Evolutionary conservation across 1,140 invertebrate species (phyloP).

Genomic region (Amphibalanus amphitrite): DNA sequence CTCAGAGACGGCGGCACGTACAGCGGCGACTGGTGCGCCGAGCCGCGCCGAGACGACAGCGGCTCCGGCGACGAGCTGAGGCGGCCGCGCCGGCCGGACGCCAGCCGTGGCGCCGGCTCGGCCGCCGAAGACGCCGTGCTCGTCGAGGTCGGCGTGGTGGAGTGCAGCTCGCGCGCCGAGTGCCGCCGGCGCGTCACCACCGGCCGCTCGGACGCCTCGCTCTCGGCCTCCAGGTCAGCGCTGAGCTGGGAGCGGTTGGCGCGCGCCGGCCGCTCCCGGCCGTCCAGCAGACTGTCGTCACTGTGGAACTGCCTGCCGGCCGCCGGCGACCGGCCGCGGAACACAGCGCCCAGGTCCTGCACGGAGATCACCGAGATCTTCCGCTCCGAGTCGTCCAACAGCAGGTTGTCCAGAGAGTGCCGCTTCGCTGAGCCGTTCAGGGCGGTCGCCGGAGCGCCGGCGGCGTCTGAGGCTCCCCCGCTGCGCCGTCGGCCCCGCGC

Average conservation of each 20-base stretch:
- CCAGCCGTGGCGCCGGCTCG: neutral
- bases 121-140: neutral
- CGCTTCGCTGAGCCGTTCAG: conserved; percentile 19
- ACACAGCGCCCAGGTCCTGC: conserved; percentile 21
- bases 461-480: conserved; percentile 10
- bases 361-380: conserved; percentile 22
- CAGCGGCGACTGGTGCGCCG: neutral
- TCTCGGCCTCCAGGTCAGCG: conserved; percentile 10
- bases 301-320: neutral
- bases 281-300: neutral
- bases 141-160: neutral
- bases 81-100: too few relatives aligned
- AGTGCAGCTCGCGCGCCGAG: neutral
- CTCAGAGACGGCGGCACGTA: neutral
- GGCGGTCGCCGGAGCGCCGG: conserved; percentile 17
- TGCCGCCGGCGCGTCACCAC: neutral
- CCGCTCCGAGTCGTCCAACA: conserved; percentile 17
- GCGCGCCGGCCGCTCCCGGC: neutral
- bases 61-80: neutral
- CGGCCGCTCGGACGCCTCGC: neutral
- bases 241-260: conserved; percentile 11
- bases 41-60: neutral
- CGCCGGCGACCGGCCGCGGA: conserved; percentile 16
- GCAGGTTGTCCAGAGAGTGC: conserved; percentile 16
- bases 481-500: conserved; percentile 18